Base-by-base conservation (phyloP, 2,888 invertebrate species). In the Euproctis similis region DNA sequence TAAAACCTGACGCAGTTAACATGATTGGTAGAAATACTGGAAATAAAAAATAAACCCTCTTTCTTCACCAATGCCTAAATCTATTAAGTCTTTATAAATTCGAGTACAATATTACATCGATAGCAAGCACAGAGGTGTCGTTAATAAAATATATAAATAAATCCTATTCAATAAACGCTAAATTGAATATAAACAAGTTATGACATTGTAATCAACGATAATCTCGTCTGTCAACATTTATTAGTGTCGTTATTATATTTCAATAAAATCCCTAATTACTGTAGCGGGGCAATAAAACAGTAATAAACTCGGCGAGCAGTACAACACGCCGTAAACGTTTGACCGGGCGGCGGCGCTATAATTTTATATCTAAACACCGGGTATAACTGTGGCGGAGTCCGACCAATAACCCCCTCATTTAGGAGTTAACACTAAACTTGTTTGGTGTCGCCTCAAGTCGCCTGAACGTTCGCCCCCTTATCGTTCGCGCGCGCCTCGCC, bases 391-490 rank as follows among this genome's bases (percentile, higher is more conserved):
- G 35, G 28, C 42, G n/a, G n/a, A n/a, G n/a, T n/a, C n/a, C n/a
- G 46, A 48, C 45, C 58, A 46, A 53, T 59, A 63, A 60, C 58
- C 60, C 57, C 6, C 51, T 60, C 59, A 50, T 54, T 57, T 54
- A 41, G 49, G 46, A 52, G 61, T 61, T 59, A 51, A 57, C 56
- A 52, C 51, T 59, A 57, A 66, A 65, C 68, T 59, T 55, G 71
- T 68, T 66, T 54, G 48, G 54, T 43, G 47, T 48, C 42, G 44
- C 34, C 40, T 43, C n/a, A n/a, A n/a, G n/a, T n/a, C n/a, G n/a
- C n/a, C n/a, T n/a, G n/a, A n/a, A n/a, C n/a, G 52, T 53, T 52
- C 53, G 58, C 58, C 67, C 66, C 66, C 59, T 48, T 65, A 59
- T 57, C 61, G n/a, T n/a, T n/a, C n/a, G n/a, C n/a, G n/a, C n/a